phyloP scores from a whole-genome alignment of 1,140 invertebrate species.

The Alviniconcha marisindica region DNA sequence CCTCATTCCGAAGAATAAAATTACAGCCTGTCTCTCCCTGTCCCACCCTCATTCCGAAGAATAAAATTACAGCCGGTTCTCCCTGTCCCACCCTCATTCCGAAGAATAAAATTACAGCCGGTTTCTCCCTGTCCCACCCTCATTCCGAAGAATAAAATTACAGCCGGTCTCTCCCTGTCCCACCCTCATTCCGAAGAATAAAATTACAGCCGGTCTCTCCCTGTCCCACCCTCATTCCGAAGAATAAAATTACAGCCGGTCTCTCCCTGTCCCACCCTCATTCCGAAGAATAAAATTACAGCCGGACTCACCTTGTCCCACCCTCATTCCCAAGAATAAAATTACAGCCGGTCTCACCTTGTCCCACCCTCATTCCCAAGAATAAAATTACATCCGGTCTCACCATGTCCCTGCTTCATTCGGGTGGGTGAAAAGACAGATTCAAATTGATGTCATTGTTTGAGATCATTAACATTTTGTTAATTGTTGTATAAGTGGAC shows the following conservation, averaged over 20 bases:
- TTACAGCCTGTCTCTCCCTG: slow-evolving; percentile 55
- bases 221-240: slow-evolving; percentile 58
- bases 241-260: no score
- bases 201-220: no score
- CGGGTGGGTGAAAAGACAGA: no score
- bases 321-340: slow-evolving; percentile 58
- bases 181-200: slow-evolving; percentile 58
- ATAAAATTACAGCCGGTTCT: no score
- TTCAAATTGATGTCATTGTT: no score
- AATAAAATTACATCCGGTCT: no score
- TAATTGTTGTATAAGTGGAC: no score
- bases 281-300: slow-evolving; percentile 58
- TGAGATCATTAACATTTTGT: no score
- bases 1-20: slow-evolving; percentile 60
- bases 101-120: no score
- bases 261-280: slow-evolving; percentile 57
- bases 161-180: slow-evolving; percentile 56
- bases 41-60: slow-evolving; percentile 58
- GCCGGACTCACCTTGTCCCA: slow-evolving; percentile 59
- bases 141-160: slow-evolving; percentile 61
- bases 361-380: slow-evolving; percentile 57
- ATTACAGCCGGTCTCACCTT: slow-evolving; percentile 56
- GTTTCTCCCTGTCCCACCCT: slow-evolving; percentile 54
- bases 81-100: slow-evolving; percentile 59
- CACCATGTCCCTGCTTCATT: slow-evolving; percentile 57